phyloP scores from a whole-genome alignment of 2,797 vertebrate species.

The Esox masquinongy region DNA sequence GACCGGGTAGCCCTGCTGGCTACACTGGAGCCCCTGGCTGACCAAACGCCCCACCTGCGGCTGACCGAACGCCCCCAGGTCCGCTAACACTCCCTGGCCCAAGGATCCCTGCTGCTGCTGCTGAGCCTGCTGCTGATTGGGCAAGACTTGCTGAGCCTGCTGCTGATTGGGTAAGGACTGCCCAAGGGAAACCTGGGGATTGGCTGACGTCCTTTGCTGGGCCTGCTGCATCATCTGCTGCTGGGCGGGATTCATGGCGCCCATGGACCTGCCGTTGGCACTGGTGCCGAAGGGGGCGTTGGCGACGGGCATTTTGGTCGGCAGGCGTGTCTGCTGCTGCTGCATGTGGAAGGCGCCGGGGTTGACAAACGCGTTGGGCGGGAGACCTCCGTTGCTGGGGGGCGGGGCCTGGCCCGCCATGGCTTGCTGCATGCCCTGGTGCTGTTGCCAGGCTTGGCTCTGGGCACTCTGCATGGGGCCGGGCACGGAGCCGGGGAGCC shows the following conservation, averaged over 20 bases:
- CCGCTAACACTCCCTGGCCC: conserved; percentile 79
- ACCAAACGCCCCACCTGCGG: conserved; percentile 74
- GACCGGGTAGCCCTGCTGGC: conserved; percentile 91
- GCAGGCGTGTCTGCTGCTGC: conserved; percentile 77
- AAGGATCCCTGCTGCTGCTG: conserved; percentile 81
- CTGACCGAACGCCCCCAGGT: conserved; percentile 84
- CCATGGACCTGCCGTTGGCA: conserved; percentile 76
- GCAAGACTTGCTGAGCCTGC: conserved; percentile 66
- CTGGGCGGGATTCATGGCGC: conserved; percentile 80
- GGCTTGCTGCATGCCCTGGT: conserved; percentile 77
- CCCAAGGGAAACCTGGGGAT: conserved; percentile 50
- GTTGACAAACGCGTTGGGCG: conserved; percentile 74
- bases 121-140: conserved; percentile 68
- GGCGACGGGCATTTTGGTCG: conserved; percentile 86
- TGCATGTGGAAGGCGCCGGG: conserved; percentile 86
- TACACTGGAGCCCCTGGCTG: conserved; percentile 83
- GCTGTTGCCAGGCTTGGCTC: conserved; percentile 82
- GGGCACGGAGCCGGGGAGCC: conserved; percentile 67
- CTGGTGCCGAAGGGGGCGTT: conserved; percentile 69
- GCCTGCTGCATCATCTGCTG: conserved; percentile 79
- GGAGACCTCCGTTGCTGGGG: conserved; percentile 65
- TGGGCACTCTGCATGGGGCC: conserved; percentile 69
- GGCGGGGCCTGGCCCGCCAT: conserved; percentile 74
- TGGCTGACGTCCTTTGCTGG: conserved; percentile 78
- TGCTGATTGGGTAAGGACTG: conserved; percentile 65